Conservation (phyloP, 1,140 invertebrate species). For the Belonocnema kinseyi region DNA sequence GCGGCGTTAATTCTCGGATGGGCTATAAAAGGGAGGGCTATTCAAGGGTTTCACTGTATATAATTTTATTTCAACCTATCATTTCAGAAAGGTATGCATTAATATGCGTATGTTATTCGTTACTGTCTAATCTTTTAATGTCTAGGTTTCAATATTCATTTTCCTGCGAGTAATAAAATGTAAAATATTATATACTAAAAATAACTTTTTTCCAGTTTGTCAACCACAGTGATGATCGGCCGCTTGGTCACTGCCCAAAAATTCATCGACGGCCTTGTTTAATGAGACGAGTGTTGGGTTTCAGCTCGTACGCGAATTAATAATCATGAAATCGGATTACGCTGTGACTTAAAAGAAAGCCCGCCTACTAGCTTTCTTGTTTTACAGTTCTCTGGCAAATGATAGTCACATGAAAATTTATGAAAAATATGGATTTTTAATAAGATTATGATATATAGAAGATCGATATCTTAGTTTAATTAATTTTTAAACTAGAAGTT, state of each 20-base stretch:
- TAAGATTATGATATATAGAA: background rate
- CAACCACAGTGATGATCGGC: background rate
- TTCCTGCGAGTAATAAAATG: too few species aligned
- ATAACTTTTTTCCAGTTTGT: background rate
- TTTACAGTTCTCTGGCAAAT: background rate
- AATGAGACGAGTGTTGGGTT: background rate
- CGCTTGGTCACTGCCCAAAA: background rate
- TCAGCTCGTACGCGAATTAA: constrained; percentile 19
- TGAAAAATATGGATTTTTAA: background rate
- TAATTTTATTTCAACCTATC: too few species aligned
- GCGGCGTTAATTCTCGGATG: too few species aligned
- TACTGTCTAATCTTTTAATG: too few species aligned
- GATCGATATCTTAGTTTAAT: background rate
- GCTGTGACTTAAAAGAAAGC: background rate
- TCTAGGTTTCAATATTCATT: too few species aligned
- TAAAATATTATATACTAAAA: too few species aligned
- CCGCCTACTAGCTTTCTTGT: background rate
- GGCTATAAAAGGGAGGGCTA: too few species aligned
- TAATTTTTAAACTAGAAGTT: background rate
- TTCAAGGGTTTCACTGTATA: too few species aligned
- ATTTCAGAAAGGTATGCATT: too few species aligned
- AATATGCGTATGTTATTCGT: too few species aligned
- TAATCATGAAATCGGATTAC: constrained; percentile 14
- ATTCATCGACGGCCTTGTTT: background rate
- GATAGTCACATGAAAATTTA: background rate